A percentile compares a stretch with the other conserved stretches of the same genome.
These are phyloP conservation scores for Metaphire vulgaris DNA, from an alignment of 1,140 invertebrate genomes.

Conservation along the genomic window DNA sequence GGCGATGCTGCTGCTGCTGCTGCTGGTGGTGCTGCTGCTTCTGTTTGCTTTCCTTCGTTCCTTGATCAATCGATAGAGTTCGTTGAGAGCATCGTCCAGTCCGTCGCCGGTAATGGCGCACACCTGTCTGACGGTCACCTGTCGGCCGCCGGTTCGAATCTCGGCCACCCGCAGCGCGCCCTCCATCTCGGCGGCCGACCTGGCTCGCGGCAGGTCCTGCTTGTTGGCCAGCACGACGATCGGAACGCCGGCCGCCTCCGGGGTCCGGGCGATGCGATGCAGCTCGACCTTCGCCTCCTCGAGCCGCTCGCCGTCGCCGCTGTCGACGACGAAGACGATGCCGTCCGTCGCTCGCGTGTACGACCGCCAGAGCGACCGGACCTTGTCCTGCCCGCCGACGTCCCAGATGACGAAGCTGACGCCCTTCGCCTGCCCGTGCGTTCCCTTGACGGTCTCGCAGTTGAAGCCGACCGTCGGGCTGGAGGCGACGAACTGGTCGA, in stretches of 20 bases:
- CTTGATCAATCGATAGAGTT: constrained; percentile 85
- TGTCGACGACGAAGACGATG: constrained; percentile 56
- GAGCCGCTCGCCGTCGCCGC: constrained; percentile 53
- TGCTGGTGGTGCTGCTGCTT: too few species aligned
- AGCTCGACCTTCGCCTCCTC: constrained; percentile 59
- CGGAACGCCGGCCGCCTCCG: constrained; percentile 92
- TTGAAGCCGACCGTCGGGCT: constrained; percentile 97
- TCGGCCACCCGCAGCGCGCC: constrained; percentile 82
- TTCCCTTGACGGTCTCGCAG: constrained; percentile 80
- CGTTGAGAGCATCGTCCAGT: constrained; percentile 84
- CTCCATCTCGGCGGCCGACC: constrained; percentile 83
- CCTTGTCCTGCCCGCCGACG: constrained; percentile 99
- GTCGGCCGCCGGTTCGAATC: constrained; percentile 49
- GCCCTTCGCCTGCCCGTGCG: constrained; percentile 57
- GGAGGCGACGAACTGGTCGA: constrained; percentile 93
- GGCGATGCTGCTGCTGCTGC: too few species aligned
- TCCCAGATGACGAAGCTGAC: constrained; percentile 65
- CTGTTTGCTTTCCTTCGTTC: constrained; percentile 72
- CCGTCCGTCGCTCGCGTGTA: constrained; percentile 90
- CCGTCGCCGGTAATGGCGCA: constrained; percentile 95
- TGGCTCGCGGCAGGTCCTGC: constrained; percentile 91
- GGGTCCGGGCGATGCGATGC: constrained; percentile 81
- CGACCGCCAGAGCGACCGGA: constrained; percentile 79
- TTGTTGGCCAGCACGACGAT: constrained; percentile 98
- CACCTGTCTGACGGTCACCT: constrained; percentile 59